Evolutionary conservation across 2,797 vertebrate species (phyloP), one percentile per base, ranked within the genome.

Genomic region (Bryconaethiops microstoma): DNA sequence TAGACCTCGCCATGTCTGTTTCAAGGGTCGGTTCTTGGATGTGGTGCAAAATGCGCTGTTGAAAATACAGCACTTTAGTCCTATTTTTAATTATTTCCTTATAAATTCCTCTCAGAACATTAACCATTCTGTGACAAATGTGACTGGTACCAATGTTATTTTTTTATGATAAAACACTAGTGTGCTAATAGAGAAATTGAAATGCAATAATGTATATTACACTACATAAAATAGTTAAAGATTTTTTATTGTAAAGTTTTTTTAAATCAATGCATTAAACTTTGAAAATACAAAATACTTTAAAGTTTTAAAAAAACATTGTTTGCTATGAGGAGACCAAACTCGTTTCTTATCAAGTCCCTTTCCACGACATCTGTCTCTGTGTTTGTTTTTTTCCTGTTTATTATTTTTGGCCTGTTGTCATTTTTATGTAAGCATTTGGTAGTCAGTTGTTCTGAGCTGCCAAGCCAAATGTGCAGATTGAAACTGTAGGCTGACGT

Each of bases 131-230:
- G 48, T 74, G 65, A 16, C 64, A 29, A 74, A 74, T 55, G 59
- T 57, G 70, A 70, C 40, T 74, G 76, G 76, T 74, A 78, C 76
- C 42, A 59, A 35, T 79, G n/a, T 2, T 42, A 55, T 13, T 63
- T 77, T 4, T 70, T 48, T 78, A 45, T 59, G 8, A 50, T 25
- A 48, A 25, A 79, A 45, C n/a, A 42, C 45, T 52, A 25, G 12
- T 52, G 39, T 68, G 40, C 21, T 75, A 48, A 57, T 42, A 23
- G 57, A 81, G 54, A 76, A 74, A 9, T 68, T 23, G 23, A 69
- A 78, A 78, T 82, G 63, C 17, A 42, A 74, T 52, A 59, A 74
- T 82, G 63, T 78, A 78, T 74, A 69, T 78, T 74, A 82, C 42
- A 69, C 81, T 77, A 45, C 77, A 80, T 45, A 48, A 25, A 78